Conservation (phyloP, 1,140 invertebrate genomes). For the Nylanderia fulva region DNA sequence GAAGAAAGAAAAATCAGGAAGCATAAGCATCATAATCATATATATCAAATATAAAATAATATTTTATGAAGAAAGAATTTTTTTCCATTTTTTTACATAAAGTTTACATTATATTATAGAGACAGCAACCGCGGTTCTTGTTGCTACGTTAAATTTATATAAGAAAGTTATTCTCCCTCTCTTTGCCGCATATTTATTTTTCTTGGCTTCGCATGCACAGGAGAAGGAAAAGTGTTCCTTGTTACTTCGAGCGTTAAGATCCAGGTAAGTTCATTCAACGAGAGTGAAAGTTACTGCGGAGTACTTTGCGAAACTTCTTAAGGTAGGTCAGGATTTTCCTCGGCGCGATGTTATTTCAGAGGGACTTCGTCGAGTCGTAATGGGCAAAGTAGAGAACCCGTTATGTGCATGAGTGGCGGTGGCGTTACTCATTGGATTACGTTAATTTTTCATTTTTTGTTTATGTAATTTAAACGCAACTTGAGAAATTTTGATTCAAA, state of each 20-base stretch:
- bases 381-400: constrained; percentile 61
- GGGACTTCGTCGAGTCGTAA: constrained; percentile 68
- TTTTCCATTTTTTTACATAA: neutral
- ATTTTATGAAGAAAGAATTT: neutral
- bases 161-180: constrained; percentile 18
- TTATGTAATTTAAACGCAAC: neutral
- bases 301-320: constrained; percentile 77
- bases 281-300: constrained; percentile 76
- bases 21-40: neutral
- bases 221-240: constrained; percentile 74
- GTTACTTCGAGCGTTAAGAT: constrained; percentile 76
- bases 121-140: neutral
- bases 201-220: constrained; percentile 26
- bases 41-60: neutral
- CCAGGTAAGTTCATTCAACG: constrained; percentile 72
- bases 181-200: neutral
- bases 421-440: constrained; percentile 24
- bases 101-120: neutral
- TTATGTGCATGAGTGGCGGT: constrained; percentile 24
- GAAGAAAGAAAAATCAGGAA: no score
- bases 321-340: constrained; percentile 76
- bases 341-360: constrained; percentile 75
- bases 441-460: constrained; percentile 56
- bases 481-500: neutral
- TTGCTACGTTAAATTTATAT: constrained; percentile 2